Percentiles rank a stretch among this genome's conserved stretches.
These are phyloP conservation scores for Tillus elongatus DNA, from an alignment of 2,888 invertebrate genomes.

Conservation along the genomic window DNA sequence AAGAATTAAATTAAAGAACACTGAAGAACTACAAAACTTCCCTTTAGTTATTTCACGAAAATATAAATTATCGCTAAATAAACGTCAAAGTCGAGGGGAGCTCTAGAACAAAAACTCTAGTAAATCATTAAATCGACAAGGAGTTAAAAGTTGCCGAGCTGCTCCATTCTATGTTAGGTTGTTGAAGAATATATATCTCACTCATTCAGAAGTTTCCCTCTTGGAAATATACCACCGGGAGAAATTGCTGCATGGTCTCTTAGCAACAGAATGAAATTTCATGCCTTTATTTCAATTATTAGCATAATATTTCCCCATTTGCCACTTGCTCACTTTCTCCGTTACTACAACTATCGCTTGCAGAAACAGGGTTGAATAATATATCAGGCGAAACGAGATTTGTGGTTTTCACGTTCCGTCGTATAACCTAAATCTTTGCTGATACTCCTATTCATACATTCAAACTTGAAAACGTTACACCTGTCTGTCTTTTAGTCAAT, in stretches of 20 bases:
- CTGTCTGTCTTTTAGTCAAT: too few relatives aligned
- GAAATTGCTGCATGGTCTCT: conserved; percentile 15
- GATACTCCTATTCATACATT: too few relatives aligned
- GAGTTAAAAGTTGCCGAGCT: conserved; percentile 16
- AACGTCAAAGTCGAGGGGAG: conserved; percentile 13
- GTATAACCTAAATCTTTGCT: too few relatives aligned
- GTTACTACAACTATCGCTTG: too few relatives aligned
- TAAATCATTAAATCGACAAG: conserved; percentile 22
- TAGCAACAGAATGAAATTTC: conserved; percentile 17
- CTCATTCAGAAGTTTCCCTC: conserved; percentile 20
- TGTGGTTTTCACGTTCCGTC: too few relatives aligned
- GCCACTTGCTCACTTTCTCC: too few relatives aligned
- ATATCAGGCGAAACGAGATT: too few relatives aligned
- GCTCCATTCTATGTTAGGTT: conserved; percentile 16
- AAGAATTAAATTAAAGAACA: too few relatives aligned
- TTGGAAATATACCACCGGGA: conserved; percentile 21
- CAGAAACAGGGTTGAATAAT: too few relatives aligned
- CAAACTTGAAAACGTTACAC: too few relatives aligned
- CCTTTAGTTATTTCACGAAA: conserved; percentile 13
- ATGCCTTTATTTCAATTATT: conserved; percentile 18
- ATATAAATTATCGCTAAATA: conserved; percentile 20
- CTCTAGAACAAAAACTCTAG: conserved; percentile 15
- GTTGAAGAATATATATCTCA: conserved; percentile 22
- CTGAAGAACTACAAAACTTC: too few relatives aligned
- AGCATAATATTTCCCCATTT: conserved; percentile 10